Conservation (phyloP, 2,797 vertebrate species). For the Zenarchopterus dispar region DNA sequence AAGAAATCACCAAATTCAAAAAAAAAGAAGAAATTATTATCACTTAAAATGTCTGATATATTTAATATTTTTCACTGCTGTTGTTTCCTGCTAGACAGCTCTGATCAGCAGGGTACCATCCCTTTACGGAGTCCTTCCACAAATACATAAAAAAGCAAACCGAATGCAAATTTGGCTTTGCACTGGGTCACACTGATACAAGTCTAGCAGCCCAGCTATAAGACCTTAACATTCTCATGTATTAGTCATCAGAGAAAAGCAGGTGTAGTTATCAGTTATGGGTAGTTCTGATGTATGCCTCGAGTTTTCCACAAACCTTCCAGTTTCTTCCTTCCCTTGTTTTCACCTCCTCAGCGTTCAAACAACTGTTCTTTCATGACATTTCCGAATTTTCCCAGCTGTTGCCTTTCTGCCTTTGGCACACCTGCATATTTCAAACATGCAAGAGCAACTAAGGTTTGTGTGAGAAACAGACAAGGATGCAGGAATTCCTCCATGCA, state of each 20-base stretch:
- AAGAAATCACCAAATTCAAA: no score
- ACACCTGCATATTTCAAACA: slow-evolving; percentile 27
- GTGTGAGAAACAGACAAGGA: neutral
- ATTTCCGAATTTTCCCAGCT: slow-evolving; percentile 39
- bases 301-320: slow-evolving; percentile 15
- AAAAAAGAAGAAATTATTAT: no score
- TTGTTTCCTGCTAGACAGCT: neutral
- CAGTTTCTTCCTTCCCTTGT: neutral
- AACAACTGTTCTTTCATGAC: slow-evolving; percentile 36
- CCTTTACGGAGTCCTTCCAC: neutral
- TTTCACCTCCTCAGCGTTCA: slow-evolving; percentile 32
- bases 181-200: neutral
- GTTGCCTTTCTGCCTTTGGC: slow-evolving; percentile 28
- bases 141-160: neutral
- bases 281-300: slow-evolving; percentile 14
- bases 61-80: neutral
- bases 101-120: neutral
- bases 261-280: neutral
- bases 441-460: slow-evolving; percentile 30
- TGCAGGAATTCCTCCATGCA: slow-evolving; percentile 8
- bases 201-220: neutral
- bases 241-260: neutral
- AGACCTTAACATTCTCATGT: no score
- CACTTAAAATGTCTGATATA: neutral
- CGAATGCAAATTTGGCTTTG: neutral